Evolutionary conservation across 2,888 invertebrate genomes (phyloP).

Genomic region (Neelides folsomi): DNA sequence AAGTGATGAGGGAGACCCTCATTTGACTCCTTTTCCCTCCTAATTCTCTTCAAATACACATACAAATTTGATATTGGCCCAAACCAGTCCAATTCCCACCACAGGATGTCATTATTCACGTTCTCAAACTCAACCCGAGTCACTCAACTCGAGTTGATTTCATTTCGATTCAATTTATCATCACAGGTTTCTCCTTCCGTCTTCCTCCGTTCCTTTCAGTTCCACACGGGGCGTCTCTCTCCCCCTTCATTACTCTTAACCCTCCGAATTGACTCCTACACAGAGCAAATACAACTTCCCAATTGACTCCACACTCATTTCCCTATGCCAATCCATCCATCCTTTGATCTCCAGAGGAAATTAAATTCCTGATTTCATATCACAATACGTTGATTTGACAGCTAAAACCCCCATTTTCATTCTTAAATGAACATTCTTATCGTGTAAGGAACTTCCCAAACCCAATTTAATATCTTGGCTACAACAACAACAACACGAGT

Average conservation of each 20-base stretch:
- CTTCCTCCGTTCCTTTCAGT: constrained; percentile 1
- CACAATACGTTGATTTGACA: constrained; percentile 4
- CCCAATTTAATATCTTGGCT: too few species aligned
- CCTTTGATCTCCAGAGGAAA: too few species aligned
- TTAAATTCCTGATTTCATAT: neutral
- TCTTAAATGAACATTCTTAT: neutral
- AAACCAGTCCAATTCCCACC: neutral
- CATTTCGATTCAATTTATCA: constrained; percentile 31
- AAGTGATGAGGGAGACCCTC: constrained; percentile 9
- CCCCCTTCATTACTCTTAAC: constrained; percentile 2
- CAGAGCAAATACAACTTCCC: neutral
- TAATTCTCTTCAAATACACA: constrained; percentile 8
- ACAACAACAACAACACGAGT: too few species aligned
- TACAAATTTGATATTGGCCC: neutral
- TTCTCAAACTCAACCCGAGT: constrained; percentile 14
- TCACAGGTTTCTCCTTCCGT: constrained; percentile 9
- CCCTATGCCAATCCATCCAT: neutral
- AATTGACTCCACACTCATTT: too few species aligned
- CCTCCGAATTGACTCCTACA: neutral
- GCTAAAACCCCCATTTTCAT: constrained; percentile 1
- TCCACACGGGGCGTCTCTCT: constrained; percentile 11
- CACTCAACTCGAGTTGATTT: constrained; percentile 15
- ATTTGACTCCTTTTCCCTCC: constrained; percentile 18
- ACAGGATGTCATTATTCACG: constrained; percentile 22
- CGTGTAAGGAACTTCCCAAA: neutral